Evolutionary conservation across 35 echinoderm and acorn worm genomes (phyloP), one percentile per base, ranked within the genome.

Genomic region (Lytechinus variegatus): DNA sequence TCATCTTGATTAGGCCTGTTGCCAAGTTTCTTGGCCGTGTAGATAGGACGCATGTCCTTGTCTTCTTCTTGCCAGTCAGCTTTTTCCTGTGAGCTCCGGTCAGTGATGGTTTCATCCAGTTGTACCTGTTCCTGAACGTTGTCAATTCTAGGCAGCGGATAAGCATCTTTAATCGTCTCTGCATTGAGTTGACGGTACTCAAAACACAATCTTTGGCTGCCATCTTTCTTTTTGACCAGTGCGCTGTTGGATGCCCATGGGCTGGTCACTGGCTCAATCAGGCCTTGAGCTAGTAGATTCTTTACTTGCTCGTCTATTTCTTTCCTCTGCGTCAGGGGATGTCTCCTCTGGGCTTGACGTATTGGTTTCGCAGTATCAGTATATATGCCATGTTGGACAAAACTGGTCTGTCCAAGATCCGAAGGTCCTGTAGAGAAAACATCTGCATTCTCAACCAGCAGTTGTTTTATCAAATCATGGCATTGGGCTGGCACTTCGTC

Each of bases 151-250:
- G 97, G 97, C 21, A 97, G 54, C 9, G 95, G 95, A 61, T 71
- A 97, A 9, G 95, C 96, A 90, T 97, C 95, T 13, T 97, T 91
- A 21, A 60, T 94, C 13, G 96, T 97, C 1, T 71, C 91, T 52
- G 51, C 28, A 72, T 97, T 97, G 21, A 97, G 51, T 27, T 89
- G 54, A 24, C 96, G 52, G 19, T 60, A 88, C 54, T 97, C 96
- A 10, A 96, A 91, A 89, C 95, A 97, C 24, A 97, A 94, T 90
- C 92, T 94, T 16, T 79, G 14, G 8, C 95, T 92, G 10, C 95
- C 97, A 61, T 97, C 95, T 95, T 97, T 97, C 87, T 96, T 96
- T n/a, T 54, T 86, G 8, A 97, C 97, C 6, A 97, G 95, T 3
- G 96, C 94, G 7, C 95, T 86, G 6, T 95, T 86, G 9, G 91